phyloP scores from a whole-genome alignment of 2,888 invertebrate genomes.

The Esperia sulphurella region DNA sequence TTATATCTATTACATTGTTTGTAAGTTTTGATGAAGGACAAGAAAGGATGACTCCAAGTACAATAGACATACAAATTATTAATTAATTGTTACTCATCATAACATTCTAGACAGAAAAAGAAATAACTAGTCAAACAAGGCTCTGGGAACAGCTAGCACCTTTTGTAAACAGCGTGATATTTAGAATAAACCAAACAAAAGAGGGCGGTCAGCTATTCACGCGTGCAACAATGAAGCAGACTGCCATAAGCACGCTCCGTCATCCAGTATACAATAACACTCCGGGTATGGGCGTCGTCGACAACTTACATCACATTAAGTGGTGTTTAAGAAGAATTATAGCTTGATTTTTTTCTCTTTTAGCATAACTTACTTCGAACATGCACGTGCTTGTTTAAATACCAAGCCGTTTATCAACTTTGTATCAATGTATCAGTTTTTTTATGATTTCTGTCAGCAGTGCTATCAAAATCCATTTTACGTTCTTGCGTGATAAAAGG shows the following conservation, averaged over 20 bases:
- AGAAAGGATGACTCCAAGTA: too few relatives aligned
- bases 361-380: background rate
- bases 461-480: too few relatives aligned
- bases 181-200: constrained; percentile 46
- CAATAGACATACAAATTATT: too few relatives aligned
- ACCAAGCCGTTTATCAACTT: too few relatives aligned
- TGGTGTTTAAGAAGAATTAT: constrained; percentile 3
- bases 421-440: too few relatives aligned
- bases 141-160: constrained; percentile 25
- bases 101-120: background rate
- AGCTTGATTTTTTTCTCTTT: background rate
- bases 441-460: too few relatives aligned
- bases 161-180: constrained; percentile 40
- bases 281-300: constrained; percentile 11
- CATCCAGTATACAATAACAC: constrained; percentile 5
- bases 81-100: constrained; percentile 13
- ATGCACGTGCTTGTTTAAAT: background rate
- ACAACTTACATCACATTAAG: constrained; percentile 14
- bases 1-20: too few relatives aligned
- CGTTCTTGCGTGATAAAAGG: too few relatives aligned
- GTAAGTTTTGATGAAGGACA: too few relatives aligned
- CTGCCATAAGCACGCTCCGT: constrained; percentile 14
- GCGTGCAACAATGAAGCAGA: constrained; percentile 34
- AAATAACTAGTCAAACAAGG: constrained; percentile 7
- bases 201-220: constrained; percentile 37